Percentiles rank a stretch among this genome's conserved stretches.
Conservation (phyloP, 2,113 vertebrate genomes). For the Physeter macrocephalus region DNA sequence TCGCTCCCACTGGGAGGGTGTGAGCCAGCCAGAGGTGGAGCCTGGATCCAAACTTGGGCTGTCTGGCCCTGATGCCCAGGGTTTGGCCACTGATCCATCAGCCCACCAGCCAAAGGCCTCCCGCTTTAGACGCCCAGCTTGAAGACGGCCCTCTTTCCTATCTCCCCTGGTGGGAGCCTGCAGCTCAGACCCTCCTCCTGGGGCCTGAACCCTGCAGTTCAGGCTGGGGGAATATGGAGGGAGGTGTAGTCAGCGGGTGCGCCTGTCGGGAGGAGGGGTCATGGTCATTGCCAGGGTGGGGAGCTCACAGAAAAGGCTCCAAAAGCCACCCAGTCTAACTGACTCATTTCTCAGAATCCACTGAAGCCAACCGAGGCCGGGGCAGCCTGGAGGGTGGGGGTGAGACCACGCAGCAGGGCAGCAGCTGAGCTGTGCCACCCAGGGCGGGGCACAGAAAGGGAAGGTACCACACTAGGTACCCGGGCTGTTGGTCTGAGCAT, state of each 20-base stretch:
- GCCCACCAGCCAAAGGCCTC: neutral
- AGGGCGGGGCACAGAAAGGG: neutral
- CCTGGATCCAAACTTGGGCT: neutral
- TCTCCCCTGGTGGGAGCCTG: too few species aligned
- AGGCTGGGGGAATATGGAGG: fast-evolving
- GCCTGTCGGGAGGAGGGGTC: neutral
- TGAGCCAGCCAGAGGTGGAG: neutral
- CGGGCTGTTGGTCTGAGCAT: neutral
- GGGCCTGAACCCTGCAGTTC: neutral
- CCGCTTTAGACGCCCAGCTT: neutral
- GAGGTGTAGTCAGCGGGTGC: neutral
- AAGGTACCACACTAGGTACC: fast-evolving
- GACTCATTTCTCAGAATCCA: neutral
- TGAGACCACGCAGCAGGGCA: neutral
- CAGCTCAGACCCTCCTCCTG: neutral
- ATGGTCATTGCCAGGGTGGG: fast-evolving
- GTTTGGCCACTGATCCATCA: neutral
- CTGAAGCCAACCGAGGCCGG: neutral
- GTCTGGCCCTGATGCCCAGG: neutral
- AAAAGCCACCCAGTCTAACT: neutral
- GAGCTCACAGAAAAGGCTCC: neutral
- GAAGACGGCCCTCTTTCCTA: neutral
- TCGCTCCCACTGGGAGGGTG: neutral
- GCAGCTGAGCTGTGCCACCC: neutral
- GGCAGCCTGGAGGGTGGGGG: fast-evolving